Evolutionary conservation across 2,113 vertebrate species (phyloP).

Genomic region (Cryptoleucopteryx plumbea): DNA sequence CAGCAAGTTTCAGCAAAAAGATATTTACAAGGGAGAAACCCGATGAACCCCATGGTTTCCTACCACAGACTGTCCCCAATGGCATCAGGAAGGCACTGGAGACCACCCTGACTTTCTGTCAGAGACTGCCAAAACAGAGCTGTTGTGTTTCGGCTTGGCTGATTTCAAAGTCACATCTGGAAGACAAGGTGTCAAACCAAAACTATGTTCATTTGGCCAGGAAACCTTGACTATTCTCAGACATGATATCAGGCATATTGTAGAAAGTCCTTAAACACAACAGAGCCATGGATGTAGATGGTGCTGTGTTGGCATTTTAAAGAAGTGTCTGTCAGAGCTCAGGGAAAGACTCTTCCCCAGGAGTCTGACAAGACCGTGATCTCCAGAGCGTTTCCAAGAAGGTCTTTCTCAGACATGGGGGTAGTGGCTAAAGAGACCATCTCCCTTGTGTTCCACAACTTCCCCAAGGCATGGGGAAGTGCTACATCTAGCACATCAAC

Average conservation of each 20-base stretch:
- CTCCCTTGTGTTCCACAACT: not conserved
- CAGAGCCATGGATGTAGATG: not conserved
- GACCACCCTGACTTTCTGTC: not conserved
- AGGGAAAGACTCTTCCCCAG: not conserved
- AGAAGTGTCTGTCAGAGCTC: not conserved
- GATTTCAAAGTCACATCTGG: not conserved
- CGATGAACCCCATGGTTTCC: not conserved
- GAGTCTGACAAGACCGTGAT: not conserved
- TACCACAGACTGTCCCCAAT: not conserved
- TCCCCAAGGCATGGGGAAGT: not conserved
- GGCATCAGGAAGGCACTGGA: not conserved
- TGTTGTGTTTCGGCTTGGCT: not conserved
- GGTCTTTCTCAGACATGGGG: not conserved
- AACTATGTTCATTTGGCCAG: not conserved
- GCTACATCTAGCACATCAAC: not conserved
- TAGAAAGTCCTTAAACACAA: not conserved
- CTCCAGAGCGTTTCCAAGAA: not conserved
- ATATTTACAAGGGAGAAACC: not conserved
- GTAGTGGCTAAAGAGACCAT: not conserved
- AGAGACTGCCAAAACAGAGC: not conserved
- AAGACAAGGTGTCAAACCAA: not conserved
- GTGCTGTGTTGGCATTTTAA: not conserved
- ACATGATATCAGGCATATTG: rapidly evolving
- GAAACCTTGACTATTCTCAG: not conserved
- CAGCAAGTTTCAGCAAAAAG: not conserved